Evolutionary conservation across 2,888 invertebrate genomes (phyloP).

Genomic region (Electrophaes corylata): DNA sequence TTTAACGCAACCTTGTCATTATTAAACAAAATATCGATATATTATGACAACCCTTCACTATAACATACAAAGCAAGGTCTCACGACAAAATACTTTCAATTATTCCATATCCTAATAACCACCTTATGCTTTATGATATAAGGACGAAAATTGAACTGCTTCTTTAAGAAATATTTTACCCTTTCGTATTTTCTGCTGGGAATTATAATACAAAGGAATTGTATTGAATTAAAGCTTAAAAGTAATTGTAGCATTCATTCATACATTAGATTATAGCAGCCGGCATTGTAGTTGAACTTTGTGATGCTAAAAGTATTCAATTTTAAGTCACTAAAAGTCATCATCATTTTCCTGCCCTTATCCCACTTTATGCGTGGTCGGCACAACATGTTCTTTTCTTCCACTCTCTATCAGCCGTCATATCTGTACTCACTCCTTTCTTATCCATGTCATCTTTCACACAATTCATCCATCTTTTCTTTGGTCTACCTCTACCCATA

Average conservation of each 20-base stretch:
- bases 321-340: too few relatives aligned
- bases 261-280: neutral
- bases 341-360: too few relatives aligned
- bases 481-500: too few relatives aligned
- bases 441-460: too few relatives aligned
- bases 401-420: too few relatives aligned
- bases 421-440: too few relatives aligned
- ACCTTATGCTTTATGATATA: constrained; percentile 1
- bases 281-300: too few relatives aligned
- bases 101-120: neutral
- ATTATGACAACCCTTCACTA: constrained; percentile 14
- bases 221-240: neutral
- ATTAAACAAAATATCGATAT: neutral
- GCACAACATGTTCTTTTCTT: too few relatives aligned
- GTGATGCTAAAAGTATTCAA: too few relatives aligned
- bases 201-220: neutral
- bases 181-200: neutral
- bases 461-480: too few relatives aligned
- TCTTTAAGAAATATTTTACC: neutral
- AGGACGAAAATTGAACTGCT: neutral
- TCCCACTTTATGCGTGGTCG: too few relatives aligned
- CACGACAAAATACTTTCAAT: constrained; percentile 20
- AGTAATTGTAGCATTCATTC: neutral
- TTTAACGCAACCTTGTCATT: too few relatives aligned
- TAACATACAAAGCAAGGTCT: constrained; percentile 43